Evolutionary conservation across 2,113 vertebrate genomes (phyloP).

Genomic region (Oxygymnocypris stewartii): DNA sequence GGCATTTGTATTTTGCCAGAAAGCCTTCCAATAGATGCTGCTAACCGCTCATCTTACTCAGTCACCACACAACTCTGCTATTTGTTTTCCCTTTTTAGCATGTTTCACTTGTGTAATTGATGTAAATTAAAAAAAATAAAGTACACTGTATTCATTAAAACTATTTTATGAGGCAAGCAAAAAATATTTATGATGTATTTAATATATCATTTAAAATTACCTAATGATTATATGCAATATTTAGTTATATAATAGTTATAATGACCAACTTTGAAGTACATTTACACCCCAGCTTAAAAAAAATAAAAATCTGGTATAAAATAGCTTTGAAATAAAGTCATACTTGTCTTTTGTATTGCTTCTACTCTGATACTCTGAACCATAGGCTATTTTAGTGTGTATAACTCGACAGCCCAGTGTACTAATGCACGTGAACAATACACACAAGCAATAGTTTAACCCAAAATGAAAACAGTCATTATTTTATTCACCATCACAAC

Average conservation of each 20-base stretch:
- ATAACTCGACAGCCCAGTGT: neutral
- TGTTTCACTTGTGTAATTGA: neutral
- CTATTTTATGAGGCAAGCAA: neutral
- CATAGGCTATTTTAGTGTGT: neutral
- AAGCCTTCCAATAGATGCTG: neutral
- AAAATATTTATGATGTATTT: neutral
- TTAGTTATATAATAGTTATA: too few species aligned
- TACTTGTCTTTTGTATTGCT: neutral
- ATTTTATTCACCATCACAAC: neutral
- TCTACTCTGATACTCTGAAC: neutral
- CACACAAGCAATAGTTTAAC: neutral
- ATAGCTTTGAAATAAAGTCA: neutral
- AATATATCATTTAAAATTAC: too few species aligned
- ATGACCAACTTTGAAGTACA: neutral
- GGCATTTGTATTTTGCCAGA: neutral
- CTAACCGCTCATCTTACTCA: neutral
- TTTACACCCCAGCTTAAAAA: neutral
- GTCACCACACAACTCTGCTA: neutral
- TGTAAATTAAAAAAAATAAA: neutral
- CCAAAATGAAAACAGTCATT: neutral
- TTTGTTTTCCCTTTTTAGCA: neutral
- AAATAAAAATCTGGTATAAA: neutral
- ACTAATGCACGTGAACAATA: neutral
- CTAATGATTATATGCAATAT: too few species aligned
- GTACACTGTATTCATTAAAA: neutral